Evolutionary conservation across 2,113 vertebrate genomes (phyloP), one percentile per base, ranked within the genome.

Genomic region (Ptychochromis oligacanthus): DNA sequence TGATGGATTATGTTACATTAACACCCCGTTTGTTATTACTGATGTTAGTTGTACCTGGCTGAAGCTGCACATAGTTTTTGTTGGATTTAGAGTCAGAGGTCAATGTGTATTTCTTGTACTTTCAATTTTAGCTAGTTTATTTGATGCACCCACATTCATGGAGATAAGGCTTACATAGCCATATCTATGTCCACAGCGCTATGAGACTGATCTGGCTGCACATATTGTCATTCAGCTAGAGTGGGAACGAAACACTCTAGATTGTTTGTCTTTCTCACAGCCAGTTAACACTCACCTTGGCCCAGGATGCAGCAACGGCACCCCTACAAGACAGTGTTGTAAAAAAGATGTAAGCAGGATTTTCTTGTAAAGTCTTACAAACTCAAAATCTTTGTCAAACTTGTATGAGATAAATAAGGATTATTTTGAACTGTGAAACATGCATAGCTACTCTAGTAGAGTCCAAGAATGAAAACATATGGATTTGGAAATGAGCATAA

Each of bases 1-100:
- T 87, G 77, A 12, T 62, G 28, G 80, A 80, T 83, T 85, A 77
- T 31, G 52, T 58, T 58, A 36, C 28, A 55, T 52, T 72, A 72
- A 72, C 67, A 54, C 26, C 67, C 46, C 43, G 5, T 72, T 72
- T 46, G 64, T 67, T 67, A 18, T 67, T 67, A 22, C 40, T 49
- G 3, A 67, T 46, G 26, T 40, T 46, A 28, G 46, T 72, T 72
- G 20, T 72, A 72, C 65, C 67, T 72, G 67, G 46, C 26, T 72
- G 46, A 72, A 9, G 46, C 67, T 72, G 18, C 34, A 18, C 67
- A 2, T 14, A 14, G 18, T 4, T 34, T 72, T 72, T n/a, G 67
- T 72, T 28, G 67, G 67, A 34, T 72, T 72, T 72, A 34, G 49
- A 18, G 26, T n/a, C 67, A 34, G 46, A 72, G 67, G 46, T 72